Base-by-base conservation (phyloP, 2,888 invertebrate genomes). In the Physocephala rufipes region DNA sequence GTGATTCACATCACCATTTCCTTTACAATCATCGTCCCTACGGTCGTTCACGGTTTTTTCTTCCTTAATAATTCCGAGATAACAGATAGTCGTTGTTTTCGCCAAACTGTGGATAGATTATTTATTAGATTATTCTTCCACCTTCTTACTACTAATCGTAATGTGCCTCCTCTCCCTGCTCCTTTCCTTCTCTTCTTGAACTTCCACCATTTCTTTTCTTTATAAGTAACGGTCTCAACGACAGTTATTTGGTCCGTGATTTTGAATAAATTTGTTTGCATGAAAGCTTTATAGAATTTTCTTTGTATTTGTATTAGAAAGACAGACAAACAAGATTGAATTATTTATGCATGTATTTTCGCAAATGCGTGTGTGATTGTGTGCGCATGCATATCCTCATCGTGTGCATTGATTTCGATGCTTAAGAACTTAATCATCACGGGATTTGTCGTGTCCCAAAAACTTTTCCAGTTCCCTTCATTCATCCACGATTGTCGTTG, bases 341-440 rank as follows among this genome's bases (percentile, higher is more conserved):
- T 36, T 36, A 36, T 36, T 4, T 36, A 36, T 36, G 36, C 36
- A 36, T 43, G 62, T 66, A 30, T 12, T 2, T 63, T 5, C 24
- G 45, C 19, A 12, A 16, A 4, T 45, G n/a, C 19, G 30, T 62
- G 12, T 36, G 62, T 47, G n/a, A 9, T 7, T 64, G 1, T 47
- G 45, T 26, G 13, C 21, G 9, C 12, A 26, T 67, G 21, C 15
- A 26, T 45, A 12, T 26, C 26, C 61, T 43, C 36, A 51, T 71
- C 80, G 80, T 81, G 81, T 83, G 82, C 83, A 83, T 83, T 81
- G 82, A 82, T 81, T 82, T 82, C 79, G 80, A 79, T 77, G 79
- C 82, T 82, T 82, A 82, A 83, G 80, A 76, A 76, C 78, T 80
- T 82, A 81, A 82, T 82, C 79, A 76, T 73, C 75, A 72, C 67